Percentiles rank a stretch among this genome's conserved stretches.
Evolutionary conservation across 2,797 vertebrate species (phyloP).

Genomic region (Poecile montanus): DNA sequence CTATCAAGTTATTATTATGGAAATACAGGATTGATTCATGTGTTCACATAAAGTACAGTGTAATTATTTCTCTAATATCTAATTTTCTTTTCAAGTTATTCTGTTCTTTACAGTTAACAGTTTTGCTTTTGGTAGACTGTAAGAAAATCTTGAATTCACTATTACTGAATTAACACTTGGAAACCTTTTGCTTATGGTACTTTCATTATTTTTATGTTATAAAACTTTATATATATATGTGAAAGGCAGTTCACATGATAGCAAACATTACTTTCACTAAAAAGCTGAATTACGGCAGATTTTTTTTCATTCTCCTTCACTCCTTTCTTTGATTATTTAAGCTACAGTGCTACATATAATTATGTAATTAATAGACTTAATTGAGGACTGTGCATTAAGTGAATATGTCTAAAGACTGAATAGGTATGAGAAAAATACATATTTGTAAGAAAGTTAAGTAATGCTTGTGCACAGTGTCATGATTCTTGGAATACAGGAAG

Average conservation of each 20-base stretch:
- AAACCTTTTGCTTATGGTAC: not conserved
- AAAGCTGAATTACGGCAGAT: not conserved
- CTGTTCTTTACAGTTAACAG: slow-evolving; percentile 77
- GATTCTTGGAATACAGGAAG: not conserved
- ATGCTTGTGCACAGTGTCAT: not conserved
- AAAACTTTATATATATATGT: not conserved
- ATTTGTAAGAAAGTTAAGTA: not conserved
- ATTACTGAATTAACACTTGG: slow-evolving; percentile 67
- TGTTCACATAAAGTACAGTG: slow-evolving; percentile 77
- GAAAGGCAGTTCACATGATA: not conserved
- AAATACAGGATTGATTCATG: slow-evolving; percentile 79
- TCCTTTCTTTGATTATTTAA: not conserved
- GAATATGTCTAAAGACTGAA: not conserved
- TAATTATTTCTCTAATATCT: slow-evolving; percentile 79
- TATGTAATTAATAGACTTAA: not conserved
- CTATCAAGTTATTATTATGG: slow-evolving; percentile 75
- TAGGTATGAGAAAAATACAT: not conserved
- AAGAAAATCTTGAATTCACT: slow-evolving; percentile 57
- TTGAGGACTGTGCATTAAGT: not conserved
- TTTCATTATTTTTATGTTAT: not conserved
- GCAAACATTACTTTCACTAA: not conserved
- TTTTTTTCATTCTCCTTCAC: not conserved
- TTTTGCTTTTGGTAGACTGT: slow-evolving; percentile 63
- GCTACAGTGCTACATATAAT: not conserved
- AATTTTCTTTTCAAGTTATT: slow-evolving; percentile 81